phyloP scores from a whole-genome alignment of 2,113 vertebrate genomes.

The Rostratula benghalensis region DNA sequence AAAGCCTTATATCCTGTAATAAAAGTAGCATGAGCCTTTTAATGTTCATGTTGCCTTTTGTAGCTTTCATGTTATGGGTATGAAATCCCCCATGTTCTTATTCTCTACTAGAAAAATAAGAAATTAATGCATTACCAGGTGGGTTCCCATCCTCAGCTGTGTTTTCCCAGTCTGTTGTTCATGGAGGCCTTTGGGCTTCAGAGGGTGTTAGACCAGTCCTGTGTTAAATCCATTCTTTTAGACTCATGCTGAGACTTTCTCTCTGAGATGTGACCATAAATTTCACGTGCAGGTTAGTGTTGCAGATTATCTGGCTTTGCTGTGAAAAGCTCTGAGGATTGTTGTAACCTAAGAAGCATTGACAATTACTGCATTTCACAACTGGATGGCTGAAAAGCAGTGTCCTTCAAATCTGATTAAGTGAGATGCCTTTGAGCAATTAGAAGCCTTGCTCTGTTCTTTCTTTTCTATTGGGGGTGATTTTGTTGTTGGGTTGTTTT shows the following conservation, averaged over 20 bases:
- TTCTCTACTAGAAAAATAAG: neutral
- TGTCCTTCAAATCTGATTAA: constrained; percentile 29
- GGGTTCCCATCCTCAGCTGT: neutral
- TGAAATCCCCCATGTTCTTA: neutral
- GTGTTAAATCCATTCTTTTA: neutral
- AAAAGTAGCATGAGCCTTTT: neutral
- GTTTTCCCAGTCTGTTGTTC: neutral
- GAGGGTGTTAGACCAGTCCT: neutral
- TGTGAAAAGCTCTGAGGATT: neutral
- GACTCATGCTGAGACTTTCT: neutral
- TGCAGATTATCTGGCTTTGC: constrained; percentile 28
- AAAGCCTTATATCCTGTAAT: neutral
- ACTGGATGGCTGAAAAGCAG: neutral
- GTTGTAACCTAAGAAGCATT: neutral
- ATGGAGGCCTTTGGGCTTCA: neutral
- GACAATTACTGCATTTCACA: neutral
- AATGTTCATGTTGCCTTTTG: neutral
- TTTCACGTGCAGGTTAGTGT: neutral
- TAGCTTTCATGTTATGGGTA: neutral
- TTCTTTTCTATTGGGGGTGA: too few species aligned
- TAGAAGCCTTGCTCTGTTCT: neutral
- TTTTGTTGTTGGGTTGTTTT: neutral
- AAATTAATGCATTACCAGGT: neutral
- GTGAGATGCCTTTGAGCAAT: neutral
- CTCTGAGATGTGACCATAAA: neutral